These are phyloP conservation scores for Clarias platycephalus DNA, from an alignment of 2,797 vertebrate species.

Conservation along the genomic window DNA sequence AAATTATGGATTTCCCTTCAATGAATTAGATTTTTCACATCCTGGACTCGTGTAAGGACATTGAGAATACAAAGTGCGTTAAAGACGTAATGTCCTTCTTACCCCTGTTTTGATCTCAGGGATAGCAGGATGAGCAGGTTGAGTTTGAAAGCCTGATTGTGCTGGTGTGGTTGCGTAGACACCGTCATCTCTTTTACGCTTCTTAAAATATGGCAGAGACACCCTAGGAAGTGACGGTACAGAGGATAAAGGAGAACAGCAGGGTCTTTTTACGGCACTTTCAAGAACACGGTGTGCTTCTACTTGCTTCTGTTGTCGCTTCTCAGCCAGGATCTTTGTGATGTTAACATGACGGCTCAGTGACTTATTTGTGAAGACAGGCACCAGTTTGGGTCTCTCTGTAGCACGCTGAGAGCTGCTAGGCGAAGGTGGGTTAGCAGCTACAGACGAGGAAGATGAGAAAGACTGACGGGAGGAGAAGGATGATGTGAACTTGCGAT, in stretches of 20 bases:
- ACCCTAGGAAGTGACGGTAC: neutral
- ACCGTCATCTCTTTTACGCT: neutral
- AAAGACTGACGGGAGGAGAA: slow-evolving; percentile 1
- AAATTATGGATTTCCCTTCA: neutral
- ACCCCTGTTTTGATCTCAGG: slow-evolving; percentile 49
- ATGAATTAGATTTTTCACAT: neutral
- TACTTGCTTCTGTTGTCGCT: slow-evolving; percentile 45
- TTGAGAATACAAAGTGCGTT: neutral
- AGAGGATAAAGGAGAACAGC: slow-evolving; percentile 17
- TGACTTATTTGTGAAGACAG: slow-evolving; percentile 65
- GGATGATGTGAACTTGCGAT: slow-evolving; percentile 26
- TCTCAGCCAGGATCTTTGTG: slow-evolving; percentile 54
- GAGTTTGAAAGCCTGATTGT: neutral
- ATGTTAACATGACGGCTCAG: slow-evolving; percentile 47
- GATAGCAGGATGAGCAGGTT: neutral
- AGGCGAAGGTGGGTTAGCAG: slow-evolving; percentile 1
- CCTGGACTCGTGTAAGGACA: neutral
- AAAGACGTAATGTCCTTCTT: slow-evolving; percentile 29
- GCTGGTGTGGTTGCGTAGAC: neutral
- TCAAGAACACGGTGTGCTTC: slow-evolving; percentile 25
- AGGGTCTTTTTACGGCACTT: neutral
- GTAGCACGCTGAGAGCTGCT: slow-evolving; percentile 10
- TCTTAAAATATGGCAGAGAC: slow-evolving; percentile 15
- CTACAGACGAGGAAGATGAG: slow-evolving; percentile 10
- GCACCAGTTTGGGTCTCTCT: slow-evolving; percentile 60